A percentile compares a stretch with the other conserved stretches of the same genome.
These are phyloP conservation scores for Lamellibrachia satsuma DNA, from an alignment of 2,888 invertebrate genomes.

Conservation along the genomic window DNA sequence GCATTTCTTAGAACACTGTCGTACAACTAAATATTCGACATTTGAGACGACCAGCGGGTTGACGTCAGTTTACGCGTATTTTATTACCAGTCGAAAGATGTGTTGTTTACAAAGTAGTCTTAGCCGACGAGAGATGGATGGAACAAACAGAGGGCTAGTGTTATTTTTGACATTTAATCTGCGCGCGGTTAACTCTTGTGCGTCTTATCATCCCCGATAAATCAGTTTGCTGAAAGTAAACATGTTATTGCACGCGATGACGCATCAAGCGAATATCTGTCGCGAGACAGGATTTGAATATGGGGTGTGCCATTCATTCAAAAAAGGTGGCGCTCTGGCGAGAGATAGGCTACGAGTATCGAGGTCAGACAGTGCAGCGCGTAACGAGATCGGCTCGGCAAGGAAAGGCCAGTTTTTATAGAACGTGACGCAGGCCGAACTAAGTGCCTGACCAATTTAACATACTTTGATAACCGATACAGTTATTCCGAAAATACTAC, in stretches of 20 bases:
- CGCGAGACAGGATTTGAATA: background rate
- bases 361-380: background rate
- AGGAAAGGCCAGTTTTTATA: background rate
- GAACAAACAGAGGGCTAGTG: background rate
- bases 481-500: background rate
- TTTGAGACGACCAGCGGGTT: background rate
- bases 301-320: conserved; percentile 8
- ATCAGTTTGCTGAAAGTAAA: background rate
- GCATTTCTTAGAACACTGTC: background rate
- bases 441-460: background rate
- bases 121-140: background rate
- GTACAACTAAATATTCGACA: background rate
- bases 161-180: background rate
- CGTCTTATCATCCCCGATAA: background rate
- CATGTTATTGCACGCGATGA: background rate
- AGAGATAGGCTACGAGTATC: background rate
- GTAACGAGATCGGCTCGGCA: background rate
- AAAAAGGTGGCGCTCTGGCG: background rate
- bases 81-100: background rate
- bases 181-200: background rate
- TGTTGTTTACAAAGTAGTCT: background rate
- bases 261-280: background rate
- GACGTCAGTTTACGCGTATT: background rate
- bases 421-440: background rate
- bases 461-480: background rate